Evolutionary conservation across 2,113 vertebrate species (phyloP), one percentile per base, ranked within the genome.

Genomic region (Marmota flaviventris): DNA sequence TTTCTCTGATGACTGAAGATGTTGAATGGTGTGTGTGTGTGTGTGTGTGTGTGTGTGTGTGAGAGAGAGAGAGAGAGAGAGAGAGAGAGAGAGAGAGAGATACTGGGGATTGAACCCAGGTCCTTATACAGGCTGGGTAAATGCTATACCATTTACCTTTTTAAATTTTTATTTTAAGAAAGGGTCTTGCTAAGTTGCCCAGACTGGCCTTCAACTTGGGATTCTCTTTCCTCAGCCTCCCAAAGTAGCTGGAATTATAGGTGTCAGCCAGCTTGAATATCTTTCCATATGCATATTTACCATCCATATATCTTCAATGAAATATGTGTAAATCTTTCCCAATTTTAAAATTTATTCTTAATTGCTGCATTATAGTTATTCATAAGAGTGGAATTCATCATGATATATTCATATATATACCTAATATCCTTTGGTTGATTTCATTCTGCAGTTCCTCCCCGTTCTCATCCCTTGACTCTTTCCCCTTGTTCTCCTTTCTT

Each of bases 271-370:
- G 14, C 16, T 17, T 70, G 67, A n/a, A 63, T 17, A 75, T 94
- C 18, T 75, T 92, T 84, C 88, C 65, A 63, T 51, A 48, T 63
- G 17, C 7, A n/a, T 88, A 48, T 91, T 95, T 95, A 11, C n/a
- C 29, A 85, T 69, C 48, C n/a, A 48, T 82, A 17, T 84, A 53
- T 61, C n/a, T 85, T 92, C 12, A 6, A 13, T 89, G n/a, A 94
- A 84, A 27, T 91, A 61, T 77, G 12, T 72, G 73, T 95, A 76
- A 93, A 34, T 56, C 6, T 82, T 85, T 75, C 67, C 48, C 17
- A 63, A 61, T 86, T 63, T 48, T 20, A 77, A 87, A 69, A 48
- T 63, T 63, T 27, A 63, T 63, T 63, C 56, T 63, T 24, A 63
- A 63, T 63, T 63, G 24, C 24, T 63, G 8, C 61, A 63, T 63